Percentiles rank a stretch among this genome's conserved stretches.
Conservation (phyloP, 2,113 vertebrate species). For the Ctenomys sociabilis region DNA sequence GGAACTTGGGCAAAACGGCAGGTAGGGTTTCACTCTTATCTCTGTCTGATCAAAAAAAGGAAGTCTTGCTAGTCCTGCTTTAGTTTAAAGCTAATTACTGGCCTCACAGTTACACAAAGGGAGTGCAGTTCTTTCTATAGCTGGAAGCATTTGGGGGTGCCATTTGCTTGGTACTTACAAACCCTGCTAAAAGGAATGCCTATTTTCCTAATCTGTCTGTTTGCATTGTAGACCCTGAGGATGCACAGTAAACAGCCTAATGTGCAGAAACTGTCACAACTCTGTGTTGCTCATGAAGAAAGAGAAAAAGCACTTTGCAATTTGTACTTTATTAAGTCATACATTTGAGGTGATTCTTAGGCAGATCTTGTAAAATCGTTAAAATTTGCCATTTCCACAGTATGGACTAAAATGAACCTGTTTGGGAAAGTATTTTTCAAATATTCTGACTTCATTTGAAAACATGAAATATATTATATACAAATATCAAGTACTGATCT, state of each 20-base stretch:
- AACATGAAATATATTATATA: neutral
- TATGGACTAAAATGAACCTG: neutral
- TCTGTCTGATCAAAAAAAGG: constrained; percentile 80
- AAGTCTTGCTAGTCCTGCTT: constrained; percentile 80
- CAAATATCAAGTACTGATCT: neutral
- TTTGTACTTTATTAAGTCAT: neutral
- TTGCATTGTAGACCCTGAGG: constrained; percentile 72
- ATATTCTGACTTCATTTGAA: constrained; percentile 34
- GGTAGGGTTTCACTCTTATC: constrained; percentile 87
- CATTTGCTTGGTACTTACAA: constrained; percentile 76
- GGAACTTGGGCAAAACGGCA: constrained; percentile 58
- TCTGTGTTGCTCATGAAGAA: neutral
- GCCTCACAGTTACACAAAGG: constrained; percentile 74
- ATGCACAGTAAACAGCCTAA: constrained; percentile 68
- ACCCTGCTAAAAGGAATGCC: constrained; percentile 75
- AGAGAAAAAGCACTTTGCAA: constrained; percentile 11
- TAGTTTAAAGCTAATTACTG: constrained; percentile 79
- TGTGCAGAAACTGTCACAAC: constrained; percentile 56
- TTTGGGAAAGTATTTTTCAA: constrained; percentile 24
- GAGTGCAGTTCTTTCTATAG: constrained; percentile 70
- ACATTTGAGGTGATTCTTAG: neutral
- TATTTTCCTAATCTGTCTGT: constrained; percentile 76
- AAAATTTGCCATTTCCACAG: neutral
- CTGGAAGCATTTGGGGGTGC: constrained; percentile 78
- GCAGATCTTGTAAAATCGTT: neutral